Conservation (phyloP, 1,140 invertebrate genomes). For the Drosophila ananassae region DNA sequence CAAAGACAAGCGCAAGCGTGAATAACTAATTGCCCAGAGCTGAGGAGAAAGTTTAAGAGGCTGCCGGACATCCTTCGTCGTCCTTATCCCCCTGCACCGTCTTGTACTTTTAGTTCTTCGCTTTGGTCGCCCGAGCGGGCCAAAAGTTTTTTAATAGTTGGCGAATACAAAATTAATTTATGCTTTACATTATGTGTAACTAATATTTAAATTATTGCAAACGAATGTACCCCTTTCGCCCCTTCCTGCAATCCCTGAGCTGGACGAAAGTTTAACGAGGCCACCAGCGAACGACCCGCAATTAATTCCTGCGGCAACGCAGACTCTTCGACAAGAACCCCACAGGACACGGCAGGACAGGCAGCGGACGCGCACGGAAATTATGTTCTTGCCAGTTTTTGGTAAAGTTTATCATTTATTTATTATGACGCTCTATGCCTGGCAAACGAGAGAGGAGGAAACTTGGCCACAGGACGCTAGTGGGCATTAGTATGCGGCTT, state of each 20-base stretch:
- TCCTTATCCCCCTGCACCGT: not conserved
- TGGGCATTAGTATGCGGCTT: conserved; percentile 55
- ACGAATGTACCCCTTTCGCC: conserved; percentile 33
- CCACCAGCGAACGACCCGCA: conserved; percentile 45
- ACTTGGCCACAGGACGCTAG: conserved; percentile 17
- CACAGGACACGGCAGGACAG: conserved; percentile 1
- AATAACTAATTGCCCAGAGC: conserved; percentile 80
- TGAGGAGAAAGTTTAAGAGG: conserved; percentile 59
- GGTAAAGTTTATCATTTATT: conserved; percentile 68
- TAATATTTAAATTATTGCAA: conserved; percentile 79
- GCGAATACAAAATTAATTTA: conserved; percentile 82
- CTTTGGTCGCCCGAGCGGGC: conserved; percentile 9
- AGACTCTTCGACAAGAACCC: conserved; percentile 36
- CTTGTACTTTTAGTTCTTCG: not conserved
- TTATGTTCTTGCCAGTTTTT: conserved; percentile 67
- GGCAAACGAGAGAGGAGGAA: conserved; percentile 3
- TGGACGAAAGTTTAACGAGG: conserved; percentile 63
- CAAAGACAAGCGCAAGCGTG: conserved; percentile 75
- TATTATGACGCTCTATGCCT: conserved; percentile 53
- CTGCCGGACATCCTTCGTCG: conserved; percentile 35
- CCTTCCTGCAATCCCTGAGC: conserved; percentile 12
- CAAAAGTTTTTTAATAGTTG: conserved; percentile 76
- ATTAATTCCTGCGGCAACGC: conserved; percentile 63
- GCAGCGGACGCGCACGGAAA: conserved; percentile 38
- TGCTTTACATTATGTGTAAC: conserved; percentile 82